Base-by-base conservation (phyloP, 1,140 invertebrate species). In the Zaprionus kolodkinae region DNA sequence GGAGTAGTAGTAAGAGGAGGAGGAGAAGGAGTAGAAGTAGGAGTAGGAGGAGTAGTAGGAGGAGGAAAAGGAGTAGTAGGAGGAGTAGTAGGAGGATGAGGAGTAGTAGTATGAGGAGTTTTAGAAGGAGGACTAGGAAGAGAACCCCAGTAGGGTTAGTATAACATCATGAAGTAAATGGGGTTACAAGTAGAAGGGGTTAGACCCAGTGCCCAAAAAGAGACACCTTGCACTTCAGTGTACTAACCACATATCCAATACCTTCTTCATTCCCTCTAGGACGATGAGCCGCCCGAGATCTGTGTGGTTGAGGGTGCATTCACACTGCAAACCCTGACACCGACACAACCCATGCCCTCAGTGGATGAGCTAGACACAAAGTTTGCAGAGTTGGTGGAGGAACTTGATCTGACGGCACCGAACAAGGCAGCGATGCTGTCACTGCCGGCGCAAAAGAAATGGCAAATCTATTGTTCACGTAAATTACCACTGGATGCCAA, bases 391-490 rank as follows among this genome's bases (percentile, higher is more conserved):
- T 94, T 99, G 59, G 97, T 99, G 91, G 98, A 98, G 89, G 98
- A 99, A 93, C 93, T 99, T 63, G 98, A 99, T 93, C 93, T 99
- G 74, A 98, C 98, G 67, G 97, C 97, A 48, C 95, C 97, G 9
- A 99, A 99, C 93, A 96, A 97, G 91, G 96, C 97, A 73, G 96
- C 97, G 6, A 98, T 99, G 95, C 95, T 99, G 92, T 97, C 96
- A 86, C 94, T 99, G 65, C 97, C 97, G 3, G 95, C 97, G 0
- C 97, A 98, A 82, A 99, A 99, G 94, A 99, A 99, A 93, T 99
- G 98, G 98, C 98, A 99, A 94, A 98, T 99, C 82, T 99, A 99
- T 93, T 98, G 97, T 93, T 98, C 97, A 78, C 94, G 97, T 62
- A 97, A 98, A 90, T 96, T 97, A 92, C 94, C 94, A 2, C 93